Percentiles rank a stretch among this genome's conserved stretches.
These are phyloP conservation scores for Dipus sagitta DNA, from an alignment of 2,797 vertebrate species.

Conservation along the genomic window DNA sequence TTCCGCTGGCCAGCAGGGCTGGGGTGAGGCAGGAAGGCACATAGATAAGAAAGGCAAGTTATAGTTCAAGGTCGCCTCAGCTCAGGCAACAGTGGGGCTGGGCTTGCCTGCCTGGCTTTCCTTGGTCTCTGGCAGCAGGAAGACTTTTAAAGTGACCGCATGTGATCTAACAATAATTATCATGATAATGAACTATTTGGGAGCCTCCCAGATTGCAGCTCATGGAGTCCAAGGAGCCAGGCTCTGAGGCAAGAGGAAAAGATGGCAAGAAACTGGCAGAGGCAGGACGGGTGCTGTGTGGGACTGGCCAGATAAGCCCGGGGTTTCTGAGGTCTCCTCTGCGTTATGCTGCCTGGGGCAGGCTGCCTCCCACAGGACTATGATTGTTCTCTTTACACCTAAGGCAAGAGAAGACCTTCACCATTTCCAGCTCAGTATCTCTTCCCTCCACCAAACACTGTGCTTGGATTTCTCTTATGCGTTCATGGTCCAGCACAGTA, in stretches of 20 bases:
- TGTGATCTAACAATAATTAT: neutral
- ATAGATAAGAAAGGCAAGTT: too few species aligned
- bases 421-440: neutral
- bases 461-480: neutral
- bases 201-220: neutral
- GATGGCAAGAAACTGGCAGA: neutral
- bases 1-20: too few species aligned
- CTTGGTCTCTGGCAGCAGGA: too few species aligned
- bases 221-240: neutral
- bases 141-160: too few species aligned
- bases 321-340: neutral
- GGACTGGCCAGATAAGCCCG: neutral
- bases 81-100: too few species aligned
- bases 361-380: neutral
- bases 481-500: fast-evolving
- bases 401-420: neutral
- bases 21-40: too few species aligned
- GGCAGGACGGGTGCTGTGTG: too few species aligned
- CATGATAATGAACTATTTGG: neutral
- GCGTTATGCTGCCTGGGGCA: neutral
- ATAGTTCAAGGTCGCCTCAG: too few species aligned
- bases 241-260: neutral
- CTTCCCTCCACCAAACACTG: neutral
- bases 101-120: too few species aligned
- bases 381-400: neutral